Percentiles rank a stretch among this genome's conserved stretches.
phyloP scores from a whole-genome alignment of 2,888 invertebrate genomes.

The Mythimna pallens region DNA sequence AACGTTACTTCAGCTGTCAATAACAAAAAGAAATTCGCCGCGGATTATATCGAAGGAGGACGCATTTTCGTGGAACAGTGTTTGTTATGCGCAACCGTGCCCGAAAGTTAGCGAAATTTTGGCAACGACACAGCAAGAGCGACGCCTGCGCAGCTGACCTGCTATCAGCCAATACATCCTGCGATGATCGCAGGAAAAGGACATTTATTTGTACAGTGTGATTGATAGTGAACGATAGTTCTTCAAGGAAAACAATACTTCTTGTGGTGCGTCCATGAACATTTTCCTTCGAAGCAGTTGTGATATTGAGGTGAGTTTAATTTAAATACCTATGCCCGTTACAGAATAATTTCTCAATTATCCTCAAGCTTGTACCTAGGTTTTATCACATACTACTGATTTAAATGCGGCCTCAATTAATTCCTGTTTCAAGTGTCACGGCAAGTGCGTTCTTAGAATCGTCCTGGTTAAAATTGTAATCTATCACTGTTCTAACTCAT shows the following conservation, averaged over 20 bases:
- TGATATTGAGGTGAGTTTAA: slow-evolving; percentile 77
- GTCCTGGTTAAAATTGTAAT: slow-evolving; percentile 61
- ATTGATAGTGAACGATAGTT: slow-evolving; percentile 73
- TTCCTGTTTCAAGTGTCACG: slow-evolving; percentile 66
- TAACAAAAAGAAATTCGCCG: slow-evolving; percentile 73
- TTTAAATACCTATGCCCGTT: slow-evolving; percentile 42
- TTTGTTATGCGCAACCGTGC: slow-evolving; percentile 80
- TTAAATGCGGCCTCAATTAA: slow-evolving; percentile 67
- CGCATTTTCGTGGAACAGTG: slow-evolving; percentile 71
- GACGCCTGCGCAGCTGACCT: slow-evolving; percentile 68
- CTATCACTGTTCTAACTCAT: slow-evolving; percentile 42
- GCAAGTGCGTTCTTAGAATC: slow-evolving; percentile 43
- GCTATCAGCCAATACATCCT: slow-evolving; percentile 76
- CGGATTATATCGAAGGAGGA: slow-evolving; percentile 72
- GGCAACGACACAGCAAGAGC: slow-evolving; percentile 76
- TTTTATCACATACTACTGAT: slow-evolving; percentile 58
- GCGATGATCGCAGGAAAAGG: slow-evolving; percentile 79
- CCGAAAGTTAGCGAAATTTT: slow-evolving; percentile 85
- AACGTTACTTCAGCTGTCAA: slow-evolving; percentile 68
- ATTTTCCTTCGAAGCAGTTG: slow-evolving; percentile 66
- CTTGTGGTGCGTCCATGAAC: slow-evolving; percentile 69
- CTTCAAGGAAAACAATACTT: slow-evolving; percentile 70
- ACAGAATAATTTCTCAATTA: slow-evolving; percentile 51
- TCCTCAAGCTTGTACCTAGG: slow-evolving; percentile 29
- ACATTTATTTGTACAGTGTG: slow-evolving; percentile 75